These are phyloP conservation scores for Isurus oxyrinchus DNA, from an alignment of 2,113 vertebrate species.

Conservation along the genomic window DNA sequence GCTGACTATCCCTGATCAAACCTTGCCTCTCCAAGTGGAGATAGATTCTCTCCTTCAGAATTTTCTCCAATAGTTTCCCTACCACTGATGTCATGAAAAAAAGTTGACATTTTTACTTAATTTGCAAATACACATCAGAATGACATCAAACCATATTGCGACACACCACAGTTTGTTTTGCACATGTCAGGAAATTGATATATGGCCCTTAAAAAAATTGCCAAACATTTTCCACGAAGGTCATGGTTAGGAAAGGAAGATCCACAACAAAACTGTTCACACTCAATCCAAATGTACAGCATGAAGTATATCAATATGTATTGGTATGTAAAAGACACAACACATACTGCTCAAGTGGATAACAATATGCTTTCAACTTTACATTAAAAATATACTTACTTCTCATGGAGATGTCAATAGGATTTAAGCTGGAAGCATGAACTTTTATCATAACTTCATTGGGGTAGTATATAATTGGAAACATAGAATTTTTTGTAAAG, in stretches of 20 bases:
- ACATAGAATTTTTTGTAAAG: conserved; percentile 66
- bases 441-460: conserved; percentile 91
- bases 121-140: neutral
- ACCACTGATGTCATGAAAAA: neutral
- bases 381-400: conserved; percentile 63
- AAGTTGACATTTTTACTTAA: neutral
- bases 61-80: no score
- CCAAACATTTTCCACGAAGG: neutral
- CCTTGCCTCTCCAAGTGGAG: no score
- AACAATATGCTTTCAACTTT: neutral
- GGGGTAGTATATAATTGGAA: conserved; percentile 77
- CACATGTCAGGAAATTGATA: neutral
- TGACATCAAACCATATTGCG: neutral
- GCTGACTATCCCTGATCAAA: no score
- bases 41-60: no score
- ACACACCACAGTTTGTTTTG: neutral
- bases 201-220: neutral
- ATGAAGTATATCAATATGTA: neutral
- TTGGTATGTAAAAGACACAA: neutral
- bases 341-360: neutral
- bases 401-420: conserved; percentile 89
- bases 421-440: conserved; percentile 80
- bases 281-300: neutral
- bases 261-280: neutral
- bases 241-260: neutral